phyloP scores from a whole-genome alignment of 1,140 invertebrate species.

The Habropoda laboriosa region DNA sequence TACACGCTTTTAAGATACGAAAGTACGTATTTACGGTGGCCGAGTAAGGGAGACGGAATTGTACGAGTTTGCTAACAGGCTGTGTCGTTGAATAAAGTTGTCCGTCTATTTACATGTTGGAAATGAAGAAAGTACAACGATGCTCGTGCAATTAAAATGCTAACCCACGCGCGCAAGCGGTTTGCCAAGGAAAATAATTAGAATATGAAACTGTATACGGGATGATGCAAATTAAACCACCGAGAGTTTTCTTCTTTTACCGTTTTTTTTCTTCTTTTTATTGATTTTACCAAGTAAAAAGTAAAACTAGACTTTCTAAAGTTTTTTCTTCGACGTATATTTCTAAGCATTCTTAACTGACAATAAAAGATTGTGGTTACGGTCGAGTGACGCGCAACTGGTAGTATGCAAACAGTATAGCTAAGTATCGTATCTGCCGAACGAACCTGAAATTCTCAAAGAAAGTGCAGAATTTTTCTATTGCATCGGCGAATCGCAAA shows the following conservation, averaged over 20 bases:
- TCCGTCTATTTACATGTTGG: slow-evolving; percentile 29
- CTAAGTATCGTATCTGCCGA: too few species aligned
- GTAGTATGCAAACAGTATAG: too few species aligned
- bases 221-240: background rate
- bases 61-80: background rate
- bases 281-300: background rate
- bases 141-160: slow-evolving; percentile 53
- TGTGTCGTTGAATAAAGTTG: slow-evolving; percentile 14
- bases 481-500: background rate
- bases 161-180: slow-evolving; percentile 30
- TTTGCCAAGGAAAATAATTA: slow-evolving; percentile 27
- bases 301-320: background rate
- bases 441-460: too few species aligned
- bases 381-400: background rate
- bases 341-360: background rate
- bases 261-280: background rate
- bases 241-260: too few species aligned
- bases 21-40: background rate
- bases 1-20: background rate
- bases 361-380: background rate
- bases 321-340: background rate
- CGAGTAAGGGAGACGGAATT: background rate
- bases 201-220: slow-evolving; percentile 18
- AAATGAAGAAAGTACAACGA: slow-evolving; percentile 43
- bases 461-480: background rate